Percentiles rank a stretch among this genome's conserved stretches.
phyloP scores from a whole-genome alignment of 2,797 vertebrate species.

The Threskiornis aethiopicus region DNA sequence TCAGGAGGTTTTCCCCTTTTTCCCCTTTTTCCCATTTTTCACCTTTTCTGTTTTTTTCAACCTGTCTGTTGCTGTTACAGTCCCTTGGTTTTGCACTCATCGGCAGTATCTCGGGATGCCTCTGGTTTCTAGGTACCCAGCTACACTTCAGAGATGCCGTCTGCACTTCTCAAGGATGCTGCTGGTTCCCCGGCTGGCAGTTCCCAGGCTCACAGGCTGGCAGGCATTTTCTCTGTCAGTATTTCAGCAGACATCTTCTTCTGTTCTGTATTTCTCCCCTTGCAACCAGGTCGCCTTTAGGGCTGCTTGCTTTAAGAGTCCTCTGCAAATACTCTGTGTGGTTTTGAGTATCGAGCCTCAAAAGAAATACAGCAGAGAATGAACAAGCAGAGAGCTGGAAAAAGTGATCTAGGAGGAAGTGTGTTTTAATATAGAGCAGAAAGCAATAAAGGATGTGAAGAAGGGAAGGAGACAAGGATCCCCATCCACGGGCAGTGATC shows the following conservation, averaged over 20 bases:
- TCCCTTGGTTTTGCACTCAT: not conserved
- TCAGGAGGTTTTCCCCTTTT: not conserved
- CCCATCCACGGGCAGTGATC: not conserved
- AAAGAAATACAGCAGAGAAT: not conserved
- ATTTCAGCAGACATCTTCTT: not conserved
- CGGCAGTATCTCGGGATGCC: not conserved
- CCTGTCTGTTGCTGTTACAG: no score
- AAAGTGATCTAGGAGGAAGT: not conserved
- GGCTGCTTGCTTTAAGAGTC: not conserved
- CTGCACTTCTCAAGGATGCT: not conserved
- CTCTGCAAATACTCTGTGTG: not conserved
- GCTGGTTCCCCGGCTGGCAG: not conserved
- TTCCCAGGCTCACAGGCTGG: not conserved
- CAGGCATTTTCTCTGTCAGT: not conserved
- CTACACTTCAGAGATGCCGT: not conserved
- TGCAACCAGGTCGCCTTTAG: not conserved
- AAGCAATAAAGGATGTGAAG: not conserved
- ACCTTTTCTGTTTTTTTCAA: no score
- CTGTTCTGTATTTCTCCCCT: not conserved
- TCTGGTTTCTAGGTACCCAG: not conserved
- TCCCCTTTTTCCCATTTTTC: not conserved
- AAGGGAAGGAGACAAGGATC: not conserved
- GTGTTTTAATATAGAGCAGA: not conserved
- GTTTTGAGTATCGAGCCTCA: not conserved
- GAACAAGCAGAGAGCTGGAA: not conserved